Percentiles rank a stretch among this genome's conserved stretches.
phyloP scores from a whole-genome alignment of 1,140 invertebrate genomes.

The Leptinotarsa defecta region DNA sequence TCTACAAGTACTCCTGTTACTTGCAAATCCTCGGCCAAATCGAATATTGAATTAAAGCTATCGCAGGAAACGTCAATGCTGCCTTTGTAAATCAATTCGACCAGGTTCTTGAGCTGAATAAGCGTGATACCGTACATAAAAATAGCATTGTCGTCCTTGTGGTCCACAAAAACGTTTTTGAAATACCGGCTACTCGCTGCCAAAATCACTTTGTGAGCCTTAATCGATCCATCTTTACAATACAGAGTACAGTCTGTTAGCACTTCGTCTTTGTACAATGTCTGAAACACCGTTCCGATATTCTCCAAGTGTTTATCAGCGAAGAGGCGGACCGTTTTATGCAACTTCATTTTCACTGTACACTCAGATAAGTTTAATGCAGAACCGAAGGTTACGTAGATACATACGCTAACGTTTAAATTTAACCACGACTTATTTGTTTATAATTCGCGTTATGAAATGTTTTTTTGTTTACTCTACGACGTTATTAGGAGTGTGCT shows the following conservation, averaged over 20 bases:
- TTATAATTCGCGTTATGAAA: constrained; percentile 10
- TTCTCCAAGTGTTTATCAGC: constrained; percentile 79
- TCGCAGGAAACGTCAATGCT: constrained; percentile 43
- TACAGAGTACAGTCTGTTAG: constrained; percentile 70
- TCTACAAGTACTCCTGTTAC: constrained; percentile 41
- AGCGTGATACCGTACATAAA: constrained; percentile 42
- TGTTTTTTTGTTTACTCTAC: constrained; percentile 2
- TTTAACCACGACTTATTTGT: constrained; percentile 17
- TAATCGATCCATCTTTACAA: constrained; percentile 68
- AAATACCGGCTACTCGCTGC: constrained; percentile 79
- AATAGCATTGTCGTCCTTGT: constrained; percentile 46
- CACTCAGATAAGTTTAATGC: neutral
- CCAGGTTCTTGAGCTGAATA: constrained; percentile 39
- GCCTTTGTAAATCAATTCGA: constrained; percentile 51
- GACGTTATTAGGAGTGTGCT: neutral
- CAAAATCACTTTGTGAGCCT: constrained; percentile 72
- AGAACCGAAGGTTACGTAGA: neutral
- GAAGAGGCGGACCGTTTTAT: constrained; percentile 42
- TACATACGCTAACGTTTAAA: constrained; percentile 7
- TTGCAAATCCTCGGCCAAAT: constrained; percentile 47
- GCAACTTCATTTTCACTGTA: constrained; percentile 23
- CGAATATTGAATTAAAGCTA: constrained; percentile 36
- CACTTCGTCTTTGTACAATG: constrained; percentile 69
- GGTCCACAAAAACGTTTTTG: constrained; percentile 52
- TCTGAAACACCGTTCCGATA: constrained; percentile 71